These are phyloP conservation scores for Actinostola sp. DNA, from an alignment of 92 coral and sea anemone species.

Conservation along the genomic window DNA sequence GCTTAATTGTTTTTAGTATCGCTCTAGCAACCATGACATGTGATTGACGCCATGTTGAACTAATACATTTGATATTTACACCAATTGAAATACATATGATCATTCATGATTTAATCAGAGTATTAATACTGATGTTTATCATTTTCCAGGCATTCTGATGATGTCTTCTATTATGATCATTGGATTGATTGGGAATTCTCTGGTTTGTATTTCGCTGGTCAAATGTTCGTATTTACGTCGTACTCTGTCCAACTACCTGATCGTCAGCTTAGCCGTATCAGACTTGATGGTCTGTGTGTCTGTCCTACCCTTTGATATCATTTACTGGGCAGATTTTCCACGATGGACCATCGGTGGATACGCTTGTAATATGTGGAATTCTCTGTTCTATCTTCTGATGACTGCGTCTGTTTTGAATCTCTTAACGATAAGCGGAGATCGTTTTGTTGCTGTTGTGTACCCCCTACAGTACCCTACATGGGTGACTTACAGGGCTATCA, in stretches of 20 bases:
- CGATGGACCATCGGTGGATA: conserved; percentile 73
- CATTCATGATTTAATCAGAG: too few relatives aligned
- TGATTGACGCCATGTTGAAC: neutral
- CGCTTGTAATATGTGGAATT: conserved; percentile 76
- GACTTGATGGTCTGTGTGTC: conserved; percentile 62
- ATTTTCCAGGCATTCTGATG: conserved; percentile 50
- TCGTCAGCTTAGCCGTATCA: conserved; percentile 69
- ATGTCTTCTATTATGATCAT: conserved; percentile 41
- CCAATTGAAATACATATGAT: too few relatives aligned
- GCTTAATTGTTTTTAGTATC: neutral
- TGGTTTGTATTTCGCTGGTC: conserved; percentile 62
- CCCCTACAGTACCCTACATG: conserved; percentile 68
- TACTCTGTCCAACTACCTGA: conserved; percentile 55
- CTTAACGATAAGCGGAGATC: conserved; percentile 68
- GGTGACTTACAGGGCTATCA: conserved; percentile 61
- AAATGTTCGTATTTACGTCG: conserved; percentile 59
- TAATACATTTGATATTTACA: neutral
- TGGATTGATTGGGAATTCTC: conserved; percentile 58
- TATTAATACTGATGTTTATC: too few relatives aligned
- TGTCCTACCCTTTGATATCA: conserved; percentile 70
- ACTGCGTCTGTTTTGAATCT: conserved; percentile 76
- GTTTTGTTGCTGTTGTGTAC: conserved; percentile 80
- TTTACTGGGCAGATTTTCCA: conserved; percentile 76
- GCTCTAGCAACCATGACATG: neutral
- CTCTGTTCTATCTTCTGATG: conserved; percentile 64